Conservation (phyloP, 92 coral and sea anemone species). For the Paramuricea clavata region DNA sequence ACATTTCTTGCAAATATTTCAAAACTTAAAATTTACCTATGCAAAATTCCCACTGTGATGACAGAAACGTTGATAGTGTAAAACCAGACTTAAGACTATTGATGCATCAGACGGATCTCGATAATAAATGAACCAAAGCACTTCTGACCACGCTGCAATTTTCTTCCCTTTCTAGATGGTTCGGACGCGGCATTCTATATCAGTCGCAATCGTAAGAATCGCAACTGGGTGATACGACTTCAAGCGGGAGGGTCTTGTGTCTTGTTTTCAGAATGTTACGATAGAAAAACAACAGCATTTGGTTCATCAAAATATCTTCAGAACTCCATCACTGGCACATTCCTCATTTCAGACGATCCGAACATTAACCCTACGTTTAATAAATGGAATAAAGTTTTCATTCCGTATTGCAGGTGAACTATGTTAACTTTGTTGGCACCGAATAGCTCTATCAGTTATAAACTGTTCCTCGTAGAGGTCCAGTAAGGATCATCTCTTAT, state of each 20-base stretch:
- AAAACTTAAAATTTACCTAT: too few relatives aligned
- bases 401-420: constrained; percentile 95
- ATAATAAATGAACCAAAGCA: too few relatives aligned
- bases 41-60: too few relatives aligned
- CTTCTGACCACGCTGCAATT: too few relatives aligned
- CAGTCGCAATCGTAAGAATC: constrained; percentile 83
- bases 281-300: constrained; percentile 79
- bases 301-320: constrained; percentile 87
- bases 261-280: constrained; percentile 72
- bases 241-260: constrained; percentile 99
- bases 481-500: not conserved
- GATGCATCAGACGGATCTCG: too few relatives aligned
- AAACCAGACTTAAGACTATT: too few relatives aligned
- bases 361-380: constrained; percentile 92
- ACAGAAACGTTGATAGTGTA: too few relatives aligned
- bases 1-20: too few relatives aligned
- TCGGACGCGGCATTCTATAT: constrained; percentile 93
- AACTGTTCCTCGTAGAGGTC: not conserved
- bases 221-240: constrained; percentile 91
- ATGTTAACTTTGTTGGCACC: not conserved
- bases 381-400: constrained; percentile 95
- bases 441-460: not conserved
- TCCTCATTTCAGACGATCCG: constrained; percentile 93
- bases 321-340: constrained; percentile 79
- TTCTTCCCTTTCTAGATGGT: constrained; percentile 82